Evolutionary conservation across 1,140 invertebrate genomes (phyloP).

Genomic region (Sycophaga agraensis): DNA sequence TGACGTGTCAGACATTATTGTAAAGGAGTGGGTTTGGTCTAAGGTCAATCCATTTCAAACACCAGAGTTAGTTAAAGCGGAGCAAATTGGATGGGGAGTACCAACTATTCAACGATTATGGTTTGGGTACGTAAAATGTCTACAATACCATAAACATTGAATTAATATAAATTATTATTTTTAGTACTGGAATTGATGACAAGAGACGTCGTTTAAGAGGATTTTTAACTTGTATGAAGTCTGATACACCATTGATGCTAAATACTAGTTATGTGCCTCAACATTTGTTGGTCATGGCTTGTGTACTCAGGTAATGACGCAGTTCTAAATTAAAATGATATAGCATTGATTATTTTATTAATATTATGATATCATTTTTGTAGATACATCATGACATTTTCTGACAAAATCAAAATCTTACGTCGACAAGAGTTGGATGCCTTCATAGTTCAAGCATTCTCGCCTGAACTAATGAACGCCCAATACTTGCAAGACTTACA

Average conservation of each 20-base stretch:
- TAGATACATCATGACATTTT: slow-evolving; percentile 82
- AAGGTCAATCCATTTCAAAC: slow-evolving; percentile 72
- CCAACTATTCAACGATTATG: slow-evolving; percentile 88
- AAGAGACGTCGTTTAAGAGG: slow-evolving; percentile 81
- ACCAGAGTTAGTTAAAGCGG: slow-evolving; percentile 77
- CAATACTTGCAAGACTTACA: slow-evolving; percentile 86
- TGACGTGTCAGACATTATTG: slow-evolving; percentile 65
- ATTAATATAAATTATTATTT: too few species aligned
- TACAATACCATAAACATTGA: too few species aligned
- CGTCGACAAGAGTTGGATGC: slow-evolving; percentile 85
- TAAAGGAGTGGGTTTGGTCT: slow-evolving; percentile 85
- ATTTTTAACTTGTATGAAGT: slow-evolving; percentile 85
- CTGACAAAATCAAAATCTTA: slow-evolving; percentile 71
- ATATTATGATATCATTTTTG: slow-evolving; percentile 29
- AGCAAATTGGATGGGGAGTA: slow-evolving; percentile 84
- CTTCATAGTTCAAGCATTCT: slow-evolving; percentile 85
- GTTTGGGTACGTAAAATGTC: slow-evolving; percentile 72
- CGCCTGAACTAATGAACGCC: slow-evolving; percentile 82
- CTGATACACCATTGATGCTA: slow-evolving; percentile 83
- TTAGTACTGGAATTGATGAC: slow-evolving; percentile 77
- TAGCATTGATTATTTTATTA: too few species aligned
- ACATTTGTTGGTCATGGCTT: slow-evolving; percentile 83
- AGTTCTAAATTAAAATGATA: not conserved
- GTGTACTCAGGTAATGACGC: slow-evolving; percentile 73
- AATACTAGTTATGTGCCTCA: slow-evolving; percentile 89